Evolutionary conservation across 1,140 invertebrate species (phyloP), one percentile per base, ranked within the genome.

Genomic region (Drosophila ohnishii): DNA sequence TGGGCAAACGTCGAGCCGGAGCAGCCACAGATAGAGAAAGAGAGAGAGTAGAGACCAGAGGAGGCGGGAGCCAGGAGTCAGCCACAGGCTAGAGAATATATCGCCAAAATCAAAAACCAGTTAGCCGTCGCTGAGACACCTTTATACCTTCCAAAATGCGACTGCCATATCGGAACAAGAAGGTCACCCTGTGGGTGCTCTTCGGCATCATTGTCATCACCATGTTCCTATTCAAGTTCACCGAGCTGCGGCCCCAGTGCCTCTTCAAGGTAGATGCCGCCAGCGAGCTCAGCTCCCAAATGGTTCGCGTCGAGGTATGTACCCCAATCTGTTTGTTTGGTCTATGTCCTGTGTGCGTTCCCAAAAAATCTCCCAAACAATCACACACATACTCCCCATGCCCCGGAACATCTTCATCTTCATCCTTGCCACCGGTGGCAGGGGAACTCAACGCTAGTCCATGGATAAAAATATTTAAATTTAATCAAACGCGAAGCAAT

Each of bases 191-290:
- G 58, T 91, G 91, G 90, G 87, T 90, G 53, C 76, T 91, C 57
- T 75, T 91, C 30, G 86, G 77, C 60, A 73, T 91, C 63, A 80
- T 91, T 64, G 90, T 90, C 53, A 76, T 91, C 75, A 91, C 88
- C 39, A 91, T 91, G 91, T 91, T 91, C 83, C 71, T 91, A 71
- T 90, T 91, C 73, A 91, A 91, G 77, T 91, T 90, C 69, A 90
- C 90, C 69, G 91, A 91, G 42, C 64, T 91, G 71, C 81, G 90
- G n/a, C 90, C 90, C 35, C 90, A 79, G 53, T 91, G 90, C 72
- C 84, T 91, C 58, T 91, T 91, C 75, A 84, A 79, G 48, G 65
- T 90, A 69, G 90, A 91, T 50, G 45, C 80, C 62, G n/a, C 61
- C 25, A 80, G 78, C 51, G 79, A 80, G 58, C 57, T 75, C 32